Evolutionary conservation across 2,797 vertebrate species (phyloP).

Genomic region (Ispidina picta): DNA sequence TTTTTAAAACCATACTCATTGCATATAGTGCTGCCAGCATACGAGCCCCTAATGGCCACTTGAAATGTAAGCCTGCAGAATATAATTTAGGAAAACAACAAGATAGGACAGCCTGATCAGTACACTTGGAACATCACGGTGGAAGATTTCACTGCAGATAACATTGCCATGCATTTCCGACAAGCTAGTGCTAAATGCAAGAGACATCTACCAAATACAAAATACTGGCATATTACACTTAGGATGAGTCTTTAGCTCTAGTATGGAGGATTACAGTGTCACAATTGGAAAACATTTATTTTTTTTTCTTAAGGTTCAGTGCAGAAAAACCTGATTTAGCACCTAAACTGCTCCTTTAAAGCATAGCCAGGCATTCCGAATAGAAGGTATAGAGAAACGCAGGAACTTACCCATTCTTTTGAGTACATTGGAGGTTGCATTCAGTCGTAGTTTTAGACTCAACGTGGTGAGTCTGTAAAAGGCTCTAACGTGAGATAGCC

Average conservation of each 20-base stretch:
- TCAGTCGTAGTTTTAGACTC: constrained; percentile 98
- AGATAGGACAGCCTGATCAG: constrained; percentile 83
- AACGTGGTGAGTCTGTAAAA: constrained; percentile 91
- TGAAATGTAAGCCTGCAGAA: constrained; percentile 99
- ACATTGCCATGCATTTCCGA: constrained; percentile 77
- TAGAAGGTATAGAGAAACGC: constrained; percentile 81
- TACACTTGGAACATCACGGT: constrained; percentile 72
- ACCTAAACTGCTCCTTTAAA: constrained; percentile 57
- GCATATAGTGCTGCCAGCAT: constrained; percentile 97
- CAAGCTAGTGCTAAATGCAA: constrained; percentile 71
- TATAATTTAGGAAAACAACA: constrained; percentile 85
- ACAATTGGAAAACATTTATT: constrained; percentile 23
- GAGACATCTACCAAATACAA: constrained; percentile 41
- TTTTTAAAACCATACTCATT: constrained; percentile 98
- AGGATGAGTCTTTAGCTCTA: constrained; percentile 30
- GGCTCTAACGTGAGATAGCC: constrained; percentile 90
- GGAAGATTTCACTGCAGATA: constrained; percentile 77
- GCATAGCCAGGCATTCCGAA: constrained; percentile 36
- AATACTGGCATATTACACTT: constrained; percentile 47
- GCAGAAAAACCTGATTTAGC: constrained; percentile 39
- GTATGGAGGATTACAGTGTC: constrained; percentile 49
- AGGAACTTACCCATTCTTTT: constrained; percentile 99
- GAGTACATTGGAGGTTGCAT: constrained; percentile 99
- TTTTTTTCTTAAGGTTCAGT: constrained; percentile 38
- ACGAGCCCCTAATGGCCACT: constrained; percentile 99